Percentiles rank a stretch among this genome's conserved stretches.
These are phyloP conservation scores for Gavia stellata DNA, from an alignment of 2,113 vertebrate genomes.

Conservation along the genomic window DNA sequence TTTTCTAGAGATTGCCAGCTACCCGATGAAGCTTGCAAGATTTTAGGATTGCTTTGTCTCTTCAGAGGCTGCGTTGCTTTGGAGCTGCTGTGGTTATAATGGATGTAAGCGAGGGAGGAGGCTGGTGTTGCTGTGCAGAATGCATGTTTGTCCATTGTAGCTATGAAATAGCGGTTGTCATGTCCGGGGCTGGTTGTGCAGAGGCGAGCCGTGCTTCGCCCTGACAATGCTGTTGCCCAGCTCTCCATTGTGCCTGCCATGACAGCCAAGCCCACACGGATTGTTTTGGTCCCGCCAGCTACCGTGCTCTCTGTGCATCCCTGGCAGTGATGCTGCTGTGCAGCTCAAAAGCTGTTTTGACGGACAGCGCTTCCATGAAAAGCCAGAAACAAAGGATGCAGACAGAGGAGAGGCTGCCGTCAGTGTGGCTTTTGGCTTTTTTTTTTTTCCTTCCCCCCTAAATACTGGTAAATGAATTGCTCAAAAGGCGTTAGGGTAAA, in stretches of 20 bases:
- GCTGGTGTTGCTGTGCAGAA: background rate
- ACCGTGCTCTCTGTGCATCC: background rate
- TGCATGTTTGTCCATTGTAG: background rate
- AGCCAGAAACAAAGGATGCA: constrained; percentile 32
- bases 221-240: background rate
- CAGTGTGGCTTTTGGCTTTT: background rate
- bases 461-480: background rate
- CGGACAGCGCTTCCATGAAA: background rate
- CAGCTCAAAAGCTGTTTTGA: constrained; percentile 37
- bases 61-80: background rate
- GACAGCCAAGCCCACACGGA: background rate
- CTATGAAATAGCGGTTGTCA: background rate
- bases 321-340: constrained; percentile 18
- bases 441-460: background rate
- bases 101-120: background rate
- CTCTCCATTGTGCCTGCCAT: constrained; percentile 39
- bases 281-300: background rate
- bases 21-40: background rate
- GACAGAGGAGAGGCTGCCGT: background rate
- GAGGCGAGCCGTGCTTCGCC: background rate
- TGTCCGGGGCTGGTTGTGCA: background rate
- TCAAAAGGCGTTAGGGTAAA: background rate
- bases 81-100: background rate
- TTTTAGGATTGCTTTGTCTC: constrained; percentile 7
- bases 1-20: background rate